Conservation (phyloP, 2,888 invertebrate species). For the Melitaea athalia region DNA sequence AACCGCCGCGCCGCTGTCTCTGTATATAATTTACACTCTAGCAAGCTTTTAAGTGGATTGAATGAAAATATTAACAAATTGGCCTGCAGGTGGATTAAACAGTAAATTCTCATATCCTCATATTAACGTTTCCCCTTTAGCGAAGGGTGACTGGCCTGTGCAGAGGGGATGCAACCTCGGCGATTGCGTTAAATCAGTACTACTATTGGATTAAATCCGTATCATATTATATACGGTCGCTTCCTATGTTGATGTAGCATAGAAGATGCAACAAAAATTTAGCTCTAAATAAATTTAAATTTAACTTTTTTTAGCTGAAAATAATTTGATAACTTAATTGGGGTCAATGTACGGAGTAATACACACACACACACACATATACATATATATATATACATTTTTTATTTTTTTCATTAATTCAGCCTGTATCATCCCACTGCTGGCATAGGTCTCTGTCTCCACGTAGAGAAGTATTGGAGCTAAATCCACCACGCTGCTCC, state of each 20-base stretch:
- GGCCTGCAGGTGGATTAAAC: conserved; percentile 80
- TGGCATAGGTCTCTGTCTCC: no score
- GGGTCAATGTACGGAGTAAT: not conserved
- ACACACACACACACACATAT: no score
- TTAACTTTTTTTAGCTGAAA: not conserved
- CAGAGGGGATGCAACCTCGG: conserved; percentile 76
- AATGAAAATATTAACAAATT: conserved; percentile 82
- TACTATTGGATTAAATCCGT: conserved; percentile 74
- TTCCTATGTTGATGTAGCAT: not conserved
- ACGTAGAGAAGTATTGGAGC: no score
- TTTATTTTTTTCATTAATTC: no score
- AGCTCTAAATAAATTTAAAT: not conserved
- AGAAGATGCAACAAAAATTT: not conserved
- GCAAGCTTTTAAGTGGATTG: conserved; percentile 77
- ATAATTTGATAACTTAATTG: not conserved
- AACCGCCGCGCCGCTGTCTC: conserved; percentile 40
- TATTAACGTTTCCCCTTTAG: conserved; percentile 77
- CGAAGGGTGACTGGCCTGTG: conserved; percentile 70
- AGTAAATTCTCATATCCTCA: conserved; percentile 82
- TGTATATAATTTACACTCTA: conserved; percentile 56
- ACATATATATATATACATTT: not conserved
- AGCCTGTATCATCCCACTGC: no score
- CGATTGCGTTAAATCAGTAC: conserved; percentile 79
- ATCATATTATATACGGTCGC: conserved; percentile 46
- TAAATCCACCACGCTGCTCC: no score